Evolutionary conservation across 2,797 vertebrate species (phyloP).

Genomic region (Tenualosa thibaudeaui): DNA sequence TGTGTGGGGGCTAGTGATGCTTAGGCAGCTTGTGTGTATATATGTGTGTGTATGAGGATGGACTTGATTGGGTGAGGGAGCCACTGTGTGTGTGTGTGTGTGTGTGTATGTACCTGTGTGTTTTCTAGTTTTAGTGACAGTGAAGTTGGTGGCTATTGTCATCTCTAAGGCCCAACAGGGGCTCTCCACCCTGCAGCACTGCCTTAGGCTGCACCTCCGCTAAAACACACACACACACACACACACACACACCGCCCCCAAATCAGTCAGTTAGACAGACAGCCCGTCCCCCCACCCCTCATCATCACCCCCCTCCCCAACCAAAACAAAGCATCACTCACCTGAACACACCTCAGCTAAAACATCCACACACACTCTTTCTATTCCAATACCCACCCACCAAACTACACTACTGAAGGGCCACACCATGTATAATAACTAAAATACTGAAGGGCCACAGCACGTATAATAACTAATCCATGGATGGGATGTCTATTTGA

Average conservation of each 20-base stretch:
- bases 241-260: constrained; percentile 33
- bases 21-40: constrained; percentile 59
- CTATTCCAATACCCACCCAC: no score
- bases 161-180: constrained; percentile 73
- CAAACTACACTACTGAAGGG: no score
- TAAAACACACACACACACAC: constrained; percentile 27
- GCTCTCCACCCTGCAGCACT: constrained; percentile 71
- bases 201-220: constrained; percentile 70
- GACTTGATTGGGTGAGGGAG: no score
- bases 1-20: constrained; percentile 49
- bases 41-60: not conserved
- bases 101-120: not conserved
- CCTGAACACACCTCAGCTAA: no score
- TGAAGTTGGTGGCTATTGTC: constrained; percentile 52
- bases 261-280: not conserved
- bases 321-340: not conserved
- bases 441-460: no score
- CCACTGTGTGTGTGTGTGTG: not conserved
- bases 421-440: no score
- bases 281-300: no score
- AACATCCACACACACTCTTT: no score
- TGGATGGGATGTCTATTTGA: no score
- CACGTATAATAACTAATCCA: no score
- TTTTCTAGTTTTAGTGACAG: not conserved
- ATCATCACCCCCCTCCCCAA: not conserved